A percentile compares a stretch with the other conserved stretches of the same genome.
Evolutionary conservation across 2,113 vertebrate species (phyloP).

Genomic region (Nyctereutes procyonoides): DNA sequence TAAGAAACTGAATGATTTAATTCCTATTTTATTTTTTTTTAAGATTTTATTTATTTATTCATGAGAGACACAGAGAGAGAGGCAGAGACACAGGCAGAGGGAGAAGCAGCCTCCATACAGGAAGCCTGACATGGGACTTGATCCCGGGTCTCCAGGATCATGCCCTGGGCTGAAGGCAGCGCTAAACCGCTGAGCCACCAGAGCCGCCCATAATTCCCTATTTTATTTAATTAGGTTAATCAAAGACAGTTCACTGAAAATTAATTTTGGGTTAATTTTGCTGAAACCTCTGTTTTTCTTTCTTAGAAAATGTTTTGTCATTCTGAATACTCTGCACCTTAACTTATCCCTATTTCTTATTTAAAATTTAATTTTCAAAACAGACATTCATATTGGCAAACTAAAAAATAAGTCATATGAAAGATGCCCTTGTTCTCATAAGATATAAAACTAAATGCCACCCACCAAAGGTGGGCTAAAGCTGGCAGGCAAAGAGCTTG

Average conservation of each 20-base stretch:
- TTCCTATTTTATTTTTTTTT: constrained; percentile 58
- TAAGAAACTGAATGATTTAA: constrained; percentile 54
- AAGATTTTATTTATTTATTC: too few species aligned
- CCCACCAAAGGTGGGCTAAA: background rate
- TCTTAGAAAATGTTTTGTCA: constrained; percentile 51
- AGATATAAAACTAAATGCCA: constrained; percentile 45
- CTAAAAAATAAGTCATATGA: constrained; percentile 34
- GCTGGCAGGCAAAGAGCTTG: background rate
- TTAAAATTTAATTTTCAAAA: constrained; percentile 67
- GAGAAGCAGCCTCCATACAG: too few species aligned
- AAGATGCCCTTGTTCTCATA: constrained; percentile 10
- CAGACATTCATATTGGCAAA: constrained; percentile 40
- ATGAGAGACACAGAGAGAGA: too few species aligned
- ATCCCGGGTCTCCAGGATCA: too few species aligned
- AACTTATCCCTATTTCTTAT: constrained; percentile 50
- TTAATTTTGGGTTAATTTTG: constrained; percentile 53
- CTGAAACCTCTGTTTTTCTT: constrained; percentile 35
- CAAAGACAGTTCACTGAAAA: constrained; percentile 74
- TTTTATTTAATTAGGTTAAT: constrained; percentile 75
- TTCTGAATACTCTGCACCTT: background rate
- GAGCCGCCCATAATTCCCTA: constrained; percentile 40
- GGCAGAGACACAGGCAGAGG: too few species aligned
- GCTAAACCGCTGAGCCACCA: too few species aligned
- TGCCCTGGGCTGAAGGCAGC: too few species aligned
- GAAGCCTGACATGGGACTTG: too few species aligned